Evolutionary conservation across 2,888 invertebrate genomes (phyloP).

Genomic region (Lottia gigantea): DNA sequence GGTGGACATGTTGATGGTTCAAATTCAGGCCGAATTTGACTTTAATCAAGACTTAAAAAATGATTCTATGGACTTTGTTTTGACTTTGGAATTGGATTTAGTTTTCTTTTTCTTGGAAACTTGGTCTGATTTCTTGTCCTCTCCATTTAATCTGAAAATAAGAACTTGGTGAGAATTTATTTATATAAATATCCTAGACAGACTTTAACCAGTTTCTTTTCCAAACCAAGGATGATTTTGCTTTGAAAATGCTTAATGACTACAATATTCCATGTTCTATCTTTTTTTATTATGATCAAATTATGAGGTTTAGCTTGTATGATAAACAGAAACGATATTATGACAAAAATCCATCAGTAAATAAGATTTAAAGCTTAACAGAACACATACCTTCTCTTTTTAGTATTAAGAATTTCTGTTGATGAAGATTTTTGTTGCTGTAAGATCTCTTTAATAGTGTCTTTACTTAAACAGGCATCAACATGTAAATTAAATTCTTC

Average conservation of each 20-base stretch:
- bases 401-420: neutral
- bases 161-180: too few relatives aligned
- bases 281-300: too few relatives aligned
- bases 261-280: too few relatives aligned
- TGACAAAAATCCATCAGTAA: too few relatives aligned
- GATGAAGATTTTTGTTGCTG: constrained; percentile 36
- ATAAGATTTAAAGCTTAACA: too few relatives aligned
- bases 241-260: too few relatives aligned
- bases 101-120: constrained; percentile 14
- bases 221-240: too few relatives aligned
- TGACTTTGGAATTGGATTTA: neutral
- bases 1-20: too few relatives aligned
- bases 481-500: constrained; percentile 57
- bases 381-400: neutral
- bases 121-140: neutral
- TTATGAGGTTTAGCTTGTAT: too few relatives aligned
- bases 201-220: too few relatives aligned
- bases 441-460: constrained; percentile 52
- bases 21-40: neutral
- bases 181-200: too few relatives aligned
- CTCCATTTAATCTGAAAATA: neutral
- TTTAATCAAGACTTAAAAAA: constrained; percentile 13
- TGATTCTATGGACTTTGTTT: constrained; percentile 16
- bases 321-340: too few relatives aligned
- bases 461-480: constrained; percentile 57